phyloP scores from a whole-genome alignment of 2,113 vertebrate species.

The Paratilapia polleni region DNA sequence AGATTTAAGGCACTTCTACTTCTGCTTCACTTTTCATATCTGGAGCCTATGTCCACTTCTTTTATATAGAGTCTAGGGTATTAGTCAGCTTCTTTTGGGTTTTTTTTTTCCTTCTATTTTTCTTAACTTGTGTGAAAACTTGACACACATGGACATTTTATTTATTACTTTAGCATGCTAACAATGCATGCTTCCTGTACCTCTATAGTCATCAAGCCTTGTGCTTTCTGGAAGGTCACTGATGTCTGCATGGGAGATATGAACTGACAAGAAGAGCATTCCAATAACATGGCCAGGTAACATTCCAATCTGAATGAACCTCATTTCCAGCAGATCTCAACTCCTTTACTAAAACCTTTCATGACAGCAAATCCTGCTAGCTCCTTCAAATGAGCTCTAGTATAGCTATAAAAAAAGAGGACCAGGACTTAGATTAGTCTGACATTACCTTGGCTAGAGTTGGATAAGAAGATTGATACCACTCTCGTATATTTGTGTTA shows the following conservation, averaged over 20 bases:
- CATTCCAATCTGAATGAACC: slow-evolving; percentile 13
- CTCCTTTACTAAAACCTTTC: not conserved
- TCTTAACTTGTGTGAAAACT: not conserved
- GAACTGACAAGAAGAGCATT: not conserved
- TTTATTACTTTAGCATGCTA: not conserved
- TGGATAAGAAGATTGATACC: not conserved
- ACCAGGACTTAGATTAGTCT: not conserved
- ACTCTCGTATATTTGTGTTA: not conserved
- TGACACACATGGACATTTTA: not conserved
- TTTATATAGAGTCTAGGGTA: not conserved
- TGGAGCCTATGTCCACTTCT: not conserved
- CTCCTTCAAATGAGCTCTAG: not conserved
- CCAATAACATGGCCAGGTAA: not conserved
- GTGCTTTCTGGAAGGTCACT: not conserved
- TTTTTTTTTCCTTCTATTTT: not conserved
- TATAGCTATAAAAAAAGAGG: not conserved
- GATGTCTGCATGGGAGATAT: slow-evolving; percentile 8
- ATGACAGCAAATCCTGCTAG: not conserved
- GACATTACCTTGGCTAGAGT: not conserved
- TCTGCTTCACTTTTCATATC: not conserved
- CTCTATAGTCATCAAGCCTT: not conserved
- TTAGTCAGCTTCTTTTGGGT: not conserved
- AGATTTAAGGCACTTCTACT: not conserved
- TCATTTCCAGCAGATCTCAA: not conserved
- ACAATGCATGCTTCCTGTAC: not conserved